Conservation (phyloP, 1,140 invertebrate genomes). For the Akabosia matsudoensis region DNA sequence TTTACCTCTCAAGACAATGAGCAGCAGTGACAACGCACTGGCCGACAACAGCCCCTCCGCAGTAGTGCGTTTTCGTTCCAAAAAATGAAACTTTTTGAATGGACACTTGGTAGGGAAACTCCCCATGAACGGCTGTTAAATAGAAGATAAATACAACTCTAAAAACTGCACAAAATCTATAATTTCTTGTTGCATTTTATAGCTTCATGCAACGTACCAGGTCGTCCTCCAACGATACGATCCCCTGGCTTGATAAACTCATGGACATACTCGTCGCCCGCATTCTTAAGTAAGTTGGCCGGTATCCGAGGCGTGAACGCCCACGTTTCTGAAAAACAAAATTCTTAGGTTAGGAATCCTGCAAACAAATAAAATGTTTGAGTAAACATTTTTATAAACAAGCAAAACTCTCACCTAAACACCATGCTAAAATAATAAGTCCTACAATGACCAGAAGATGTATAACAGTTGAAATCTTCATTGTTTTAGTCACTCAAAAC, state of each 20-base stretch:
- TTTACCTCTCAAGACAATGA: conserved; percentile 45
- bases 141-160: background rate
- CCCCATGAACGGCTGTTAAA: conserved; percentile 38
- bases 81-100: conserved; percentile 44
- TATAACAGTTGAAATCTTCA: no score
- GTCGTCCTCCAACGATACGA: conserved; percentile 34
- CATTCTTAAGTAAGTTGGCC: background rate
- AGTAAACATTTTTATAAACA: background rate
- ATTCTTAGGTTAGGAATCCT: no score
- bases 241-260: conserved; percentile 5
- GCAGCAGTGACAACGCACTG: conserved; percentile 26
- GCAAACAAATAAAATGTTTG: background rate
- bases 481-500: no score
- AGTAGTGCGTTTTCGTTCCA: conserved; percentile 41
- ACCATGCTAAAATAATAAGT: background rate
- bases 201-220: conserved; percentile 19
- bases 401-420: background rate
- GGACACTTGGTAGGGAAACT: conserved; percentile 45
- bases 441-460: no score
- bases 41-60: conserved; percentile 18
- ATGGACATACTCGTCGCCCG: conserved; percentile 6
- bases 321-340: conserved; percentile 14
- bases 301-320: conserved; percentile 10
- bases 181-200: no score
- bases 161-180: no score